Evolutionary conservation across 2,888 invertebrate species (phyloP).

Genomic region (Scelioninae gen. 1): DNA sequence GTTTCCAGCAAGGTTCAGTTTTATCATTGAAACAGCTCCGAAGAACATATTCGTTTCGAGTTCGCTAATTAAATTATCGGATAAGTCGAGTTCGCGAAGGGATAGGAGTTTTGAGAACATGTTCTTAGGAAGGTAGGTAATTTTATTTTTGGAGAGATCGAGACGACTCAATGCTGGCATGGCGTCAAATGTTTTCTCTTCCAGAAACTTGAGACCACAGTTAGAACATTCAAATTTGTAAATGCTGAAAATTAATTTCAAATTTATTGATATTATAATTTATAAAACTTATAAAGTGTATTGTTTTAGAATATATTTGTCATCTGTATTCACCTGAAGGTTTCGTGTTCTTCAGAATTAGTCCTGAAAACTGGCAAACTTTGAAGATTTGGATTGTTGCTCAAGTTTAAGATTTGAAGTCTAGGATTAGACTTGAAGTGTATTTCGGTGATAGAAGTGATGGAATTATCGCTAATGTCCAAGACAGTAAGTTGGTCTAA

Average conservation of each 20-base stretch:
- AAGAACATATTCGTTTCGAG: conserved; percentile 88
- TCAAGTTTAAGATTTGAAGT: conserved; percentile 89
- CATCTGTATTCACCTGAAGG: conserved; percentile 76
- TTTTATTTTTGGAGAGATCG: conserved; percentile 88
- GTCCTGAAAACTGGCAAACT: conserved; percentile 89
- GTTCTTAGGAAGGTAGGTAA: conserved; percentile 77
- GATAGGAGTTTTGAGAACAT: conserved; percentile 85
- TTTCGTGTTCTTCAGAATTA: conserved; percentile 82
- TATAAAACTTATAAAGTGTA: no score
- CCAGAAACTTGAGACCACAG: conserved; percentile 88
- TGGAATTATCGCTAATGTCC: conserved; percentile 90
- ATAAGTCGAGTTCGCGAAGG: conserved; percentile 89
- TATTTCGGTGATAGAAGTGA: conserved; percentile 88
- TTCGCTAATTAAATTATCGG: conserved; percentile 88
- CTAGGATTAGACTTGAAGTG: conserved; percentile 89
- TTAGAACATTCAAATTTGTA: conserved; percentile 90
- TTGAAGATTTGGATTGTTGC: conserved; percentile 89
- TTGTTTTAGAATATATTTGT: no score
- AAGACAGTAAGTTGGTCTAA: conserved; percentile 89
- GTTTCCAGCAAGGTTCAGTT: conserved; percentile 90
- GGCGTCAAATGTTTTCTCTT: conserved; percentile 88
- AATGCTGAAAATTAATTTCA: conserved; percentile 83
- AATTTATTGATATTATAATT: background rate
- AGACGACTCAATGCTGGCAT: conserved; percentile 89
- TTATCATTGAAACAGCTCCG: conserved; percentile 88